Evolutionary conservation across 2,113 vertebrate species (phyloP).

Genomic region (Murina feae): DNA sequence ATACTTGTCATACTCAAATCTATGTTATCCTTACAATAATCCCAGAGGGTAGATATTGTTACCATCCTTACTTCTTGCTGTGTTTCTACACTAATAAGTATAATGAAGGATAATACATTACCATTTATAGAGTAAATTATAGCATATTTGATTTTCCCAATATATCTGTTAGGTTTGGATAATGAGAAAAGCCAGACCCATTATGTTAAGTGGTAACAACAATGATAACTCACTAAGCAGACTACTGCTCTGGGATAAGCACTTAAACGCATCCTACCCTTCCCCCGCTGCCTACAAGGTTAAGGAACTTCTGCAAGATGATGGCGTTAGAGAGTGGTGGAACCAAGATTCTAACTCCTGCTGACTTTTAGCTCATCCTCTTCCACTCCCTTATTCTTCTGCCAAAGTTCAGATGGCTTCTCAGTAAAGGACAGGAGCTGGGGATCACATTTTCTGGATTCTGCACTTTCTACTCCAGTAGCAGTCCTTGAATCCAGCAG

Average conservation of each 20-base stretch:
- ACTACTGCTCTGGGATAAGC: not conserved
- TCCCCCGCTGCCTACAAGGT: not conserved
- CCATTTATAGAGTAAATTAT: slow-evolving; percentile 10
- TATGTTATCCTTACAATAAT: not conserved
- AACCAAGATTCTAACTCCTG: not conserved
- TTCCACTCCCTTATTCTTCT: not conserved
- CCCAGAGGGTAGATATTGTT: not conserved
- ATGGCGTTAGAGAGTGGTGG: not conserved
- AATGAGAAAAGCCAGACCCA: slow-evolving; percentile 42
- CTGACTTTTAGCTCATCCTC: not conserved
- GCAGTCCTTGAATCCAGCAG: not conserved
- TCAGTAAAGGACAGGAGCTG: not conserved
- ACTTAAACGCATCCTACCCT: not conserved
- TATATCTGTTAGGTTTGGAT: slow-evolving; percentile 20
- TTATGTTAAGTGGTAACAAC: not conserved
- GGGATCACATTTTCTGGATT: not conserved
- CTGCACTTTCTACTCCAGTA: not conserved
- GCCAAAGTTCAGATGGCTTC: not conserved
- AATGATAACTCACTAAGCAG: not conserved
- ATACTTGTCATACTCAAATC: not conserved
- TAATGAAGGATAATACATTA: slow-evolving; percentile 25
- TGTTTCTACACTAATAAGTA: slow-evolving; percentile 30
- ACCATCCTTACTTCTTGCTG: slow-evolving; percentile 12
- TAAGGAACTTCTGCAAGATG: not conserved
- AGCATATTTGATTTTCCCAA: slow-evolving; percentile 44